Conservation (phyloP, 2,888 invertebrate genomes). For the Pedicia rivosa region DNA sequence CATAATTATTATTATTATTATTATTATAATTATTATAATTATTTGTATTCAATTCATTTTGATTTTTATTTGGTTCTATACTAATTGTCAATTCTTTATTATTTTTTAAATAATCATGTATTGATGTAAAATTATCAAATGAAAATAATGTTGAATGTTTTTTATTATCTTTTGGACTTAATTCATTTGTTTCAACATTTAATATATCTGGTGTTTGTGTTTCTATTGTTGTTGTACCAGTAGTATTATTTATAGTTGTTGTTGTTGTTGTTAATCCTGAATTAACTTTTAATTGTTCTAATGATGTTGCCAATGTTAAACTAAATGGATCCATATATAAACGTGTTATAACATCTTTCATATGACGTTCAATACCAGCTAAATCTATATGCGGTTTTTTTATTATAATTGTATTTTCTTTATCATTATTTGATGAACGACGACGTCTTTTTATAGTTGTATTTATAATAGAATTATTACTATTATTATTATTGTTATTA, state of each 20-base stretch:
- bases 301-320: background rate
- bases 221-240: slow-evolving; percentile 13
- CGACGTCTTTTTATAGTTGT: slow-evolving; percentile 8
- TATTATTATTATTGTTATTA: background rate
- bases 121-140: slow-evolving; percentile 3
- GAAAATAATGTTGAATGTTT: slow-evolving; percentile 27
- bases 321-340: slow-evolving; percentile 1
- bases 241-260: slow-evolving; percentile 16
- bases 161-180: slow-evolving; percentile 15
- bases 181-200: background rate
- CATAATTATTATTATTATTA: slow-evolving; percentile 6
- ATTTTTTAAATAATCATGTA: slow-evolving; percentile 26
- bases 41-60: slow-evolving; percentile 5
- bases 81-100: slow-evolving; percentile 28
- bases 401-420: slow-evolving; percentile 8
- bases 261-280: slow-evolving; percentile 7
- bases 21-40: slow-evolving; percentile 7
- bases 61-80: slow-evolving; percentile 18
- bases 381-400: slow-evolving; percentile 5
- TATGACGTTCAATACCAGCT: background rate
- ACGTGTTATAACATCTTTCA: slow-evolving; percentile 3
- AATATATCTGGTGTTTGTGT: slow-evolving; percentile 4
- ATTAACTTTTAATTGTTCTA: background rate
- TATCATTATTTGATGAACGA: slow-evolving; percentile 9
- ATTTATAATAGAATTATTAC: background rate